These are phyloP conservation scores for Cryptoleucopteryx plumbea DNA, from an alignment of 2,113 vertebrate genomes.

Conservation along the genomic window DNA sequence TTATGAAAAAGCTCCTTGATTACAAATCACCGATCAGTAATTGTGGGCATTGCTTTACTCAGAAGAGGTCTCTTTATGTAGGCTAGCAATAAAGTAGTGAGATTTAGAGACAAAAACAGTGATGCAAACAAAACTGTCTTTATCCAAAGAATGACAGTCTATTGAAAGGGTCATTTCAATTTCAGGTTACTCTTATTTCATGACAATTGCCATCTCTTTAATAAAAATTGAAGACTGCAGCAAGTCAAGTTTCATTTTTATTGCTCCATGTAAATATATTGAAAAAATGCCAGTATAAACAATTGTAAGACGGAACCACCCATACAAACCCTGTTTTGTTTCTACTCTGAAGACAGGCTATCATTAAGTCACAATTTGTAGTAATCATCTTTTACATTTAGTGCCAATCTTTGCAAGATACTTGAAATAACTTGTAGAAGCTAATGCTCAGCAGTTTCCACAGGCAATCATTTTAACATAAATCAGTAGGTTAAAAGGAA, in stretches of 20 bases:
- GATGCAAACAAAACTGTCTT: neutral
- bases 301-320: neutral
- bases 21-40: neutral
- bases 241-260: slow-evolving; percentile 27
- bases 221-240: slow-evolving; percentile 4
- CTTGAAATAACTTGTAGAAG: slow-evolving; percentile 16
- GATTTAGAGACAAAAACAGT: neutral
- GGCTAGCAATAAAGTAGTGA: neutral
- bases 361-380: slow-evolving; percentile 43
- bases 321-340: neutral
- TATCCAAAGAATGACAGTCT: neutral
- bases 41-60: neutral
- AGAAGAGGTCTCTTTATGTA: neutral
- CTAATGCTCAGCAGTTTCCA: neutral
- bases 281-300: slow-evolving; percentile 28
- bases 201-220: neutral
- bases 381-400: slow-evolving; percentile 24
- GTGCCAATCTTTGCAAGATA: neutral
- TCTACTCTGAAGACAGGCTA: neutral
- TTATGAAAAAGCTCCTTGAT: neutral
- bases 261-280: slow-evolving; percentile 12
- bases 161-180: slow-evolving; percentile 9
- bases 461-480: neutral
- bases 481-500: slow-evolving; percentile 3
- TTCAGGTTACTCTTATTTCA: slow-evolving; percentile 8